A percentile compares a stretch with the other conserved stretches of the same genome.
Conservation (phyloP, 2,797 vertebrate species). For the Anguilla megastoma region DNA sequence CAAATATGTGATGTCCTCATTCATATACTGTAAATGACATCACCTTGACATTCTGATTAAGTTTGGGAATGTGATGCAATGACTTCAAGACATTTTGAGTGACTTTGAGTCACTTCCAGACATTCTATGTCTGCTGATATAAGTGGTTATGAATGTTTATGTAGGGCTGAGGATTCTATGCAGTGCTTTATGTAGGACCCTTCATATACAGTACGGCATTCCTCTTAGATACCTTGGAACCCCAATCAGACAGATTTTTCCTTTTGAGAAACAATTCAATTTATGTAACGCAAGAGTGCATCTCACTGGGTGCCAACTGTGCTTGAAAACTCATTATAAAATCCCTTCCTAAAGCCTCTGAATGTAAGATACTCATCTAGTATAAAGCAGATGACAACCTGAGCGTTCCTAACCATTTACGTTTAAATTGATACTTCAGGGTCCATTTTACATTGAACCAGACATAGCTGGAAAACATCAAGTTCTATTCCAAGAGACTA, state of each 20-base stretch:
- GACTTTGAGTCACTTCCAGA: background rate
- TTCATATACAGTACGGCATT: background rate
- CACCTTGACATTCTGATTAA: background rate
- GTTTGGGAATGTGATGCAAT: background rate
- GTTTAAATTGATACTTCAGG: background rate
- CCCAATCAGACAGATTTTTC: background rate
- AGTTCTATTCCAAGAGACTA: background rate
- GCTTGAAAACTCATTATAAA: constrained; percentile 4
- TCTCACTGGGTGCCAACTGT: background rate
- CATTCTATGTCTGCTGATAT: background rate
- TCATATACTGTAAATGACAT: background rate
- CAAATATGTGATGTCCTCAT: background rate
- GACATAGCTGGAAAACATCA: background rate
- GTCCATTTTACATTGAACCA: background rate
- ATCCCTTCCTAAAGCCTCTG: background rate
- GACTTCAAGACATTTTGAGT: background rate
- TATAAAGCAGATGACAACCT: background rate
- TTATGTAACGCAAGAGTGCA: background rate
- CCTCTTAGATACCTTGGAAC: background rate
- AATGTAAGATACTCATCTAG: background rate
- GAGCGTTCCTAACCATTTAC: background rate
- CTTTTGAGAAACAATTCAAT: background rate
- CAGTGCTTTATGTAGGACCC: background rate
- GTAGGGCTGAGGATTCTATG: background rate
- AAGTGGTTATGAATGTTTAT: background rate